These are phyloP conservation scores for Solenodon paradoxus DNA, from an alignment of 2,113 vertebrate species.

Conservation along the genomic window DNA sequence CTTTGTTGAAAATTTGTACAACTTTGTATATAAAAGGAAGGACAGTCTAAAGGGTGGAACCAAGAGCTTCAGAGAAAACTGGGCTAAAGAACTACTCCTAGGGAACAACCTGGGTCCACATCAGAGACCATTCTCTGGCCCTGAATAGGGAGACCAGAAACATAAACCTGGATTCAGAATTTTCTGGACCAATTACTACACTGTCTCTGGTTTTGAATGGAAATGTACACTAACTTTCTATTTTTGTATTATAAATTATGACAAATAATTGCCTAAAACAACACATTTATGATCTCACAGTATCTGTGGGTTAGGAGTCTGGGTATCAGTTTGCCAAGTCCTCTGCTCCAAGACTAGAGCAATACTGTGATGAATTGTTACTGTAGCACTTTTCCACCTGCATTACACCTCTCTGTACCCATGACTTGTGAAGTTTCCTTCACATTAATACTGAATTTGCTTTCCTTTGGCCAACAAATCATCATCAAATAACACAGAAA, in stretches of 20 bases:
- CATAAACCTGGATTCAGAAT: background rate
- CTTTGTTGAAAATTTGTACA: background rate
- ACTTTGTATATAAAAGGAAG: background rate
- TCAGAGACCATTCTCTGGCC: background rate
- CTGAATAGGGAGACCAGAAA: background rate
- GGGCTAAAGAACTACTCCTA: background rate
- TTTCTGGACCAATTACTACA: background rate
- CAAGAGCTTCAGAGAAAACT: background rate
- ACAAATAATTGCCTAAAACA: background rate
- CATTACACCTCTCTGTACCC: background rate
- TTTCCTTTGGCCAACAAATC: background rate
- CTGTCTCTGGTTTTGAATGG: background rate
- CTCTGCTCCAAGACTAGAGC: background rate
- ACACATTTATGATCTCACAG: background rate
- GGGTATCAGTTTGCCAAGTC: too few species aligned
- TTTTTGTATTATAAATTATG: background rate
- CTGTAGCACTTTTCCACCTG: accelerated
- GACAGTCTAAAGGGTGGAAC: background rate
- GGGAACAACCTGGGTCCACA: background rate
- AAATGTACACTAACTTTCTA: background rate
- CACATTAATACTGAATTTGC: background rate
- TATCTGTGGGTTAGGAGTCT: background rate
- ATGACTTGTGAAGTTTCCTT: background rate
- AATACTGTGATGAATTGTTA: background rate
- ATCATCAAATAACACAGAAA: background rate